Evolutionary conservation across 1,140 invertebrate species (phyloP).

Genomic region (Cyclina sinensis): DNA sequence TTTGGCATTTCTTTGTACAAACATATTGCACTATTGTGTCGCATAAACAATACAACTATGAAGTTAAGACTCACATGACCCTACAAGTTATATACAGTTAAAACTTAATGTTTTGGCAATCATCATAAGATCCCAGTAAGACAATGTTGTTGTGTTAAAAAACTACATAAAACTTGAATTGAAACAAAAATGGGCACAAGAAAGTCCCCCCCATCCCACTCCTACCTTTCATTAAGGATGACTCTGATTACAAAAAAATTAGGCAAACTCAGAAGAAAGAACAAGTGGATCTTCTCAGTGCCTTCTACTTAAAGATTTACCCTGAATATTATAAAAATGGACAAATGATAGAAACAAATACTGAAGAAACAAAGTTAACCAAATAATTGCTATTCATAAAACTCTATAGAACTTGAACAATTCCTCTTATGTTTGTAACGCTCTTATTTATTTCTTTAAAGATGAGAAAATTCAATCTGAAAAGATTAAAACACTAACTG

Average conservation of each 20-base stretch:
- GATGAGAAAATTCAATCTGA: not conserved
- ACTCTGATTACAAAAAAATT: too few relatives aligned
- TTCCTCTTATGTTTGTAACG: too few relatives aligned
- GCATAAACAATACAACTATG: slow-evolving; percentile 29
- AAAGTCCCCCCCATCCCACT: not conserved
- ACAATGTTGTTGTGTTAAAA: not conserved
- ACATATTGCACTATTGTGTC: slow-evolving; percentile 65
- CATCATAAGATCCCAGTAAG: slow-evolving; percentile 63
- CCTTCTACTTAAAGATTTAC: too few relatives aligned
- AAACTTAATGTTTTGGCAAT: slow-evolving; percentile 24
- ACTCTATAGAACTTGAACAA: too few relatives aligned
- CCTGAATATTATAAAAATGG: too few relatives aligned
- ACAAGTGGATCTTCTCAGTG: too few relatives aligned
- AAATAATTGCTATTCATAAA: too few relatives aligned
- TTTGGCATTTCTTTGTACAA: slow-evolving; percentile 66
- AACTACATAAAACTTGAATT: not conserved
- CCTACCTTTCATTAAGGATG: too few relatives aligned
- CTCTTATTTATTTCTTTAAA: too few relatives aligned
- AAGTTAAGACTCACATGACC: not conserved
- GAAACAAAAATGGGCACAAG: slow-evolving; percentile 48
- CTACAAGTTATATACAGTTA: slow-evolving; percentile 44
- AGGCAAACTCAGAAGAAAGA: too few relatives aligned
- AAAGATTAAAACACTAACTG: slow-evolving; percentile 27
- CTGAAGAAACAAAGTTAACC: too few relatives aligned
- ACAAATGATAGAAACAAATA: too few relatives aligned